These are phyloP conservation scores for Spondyliosoma cantharus DNA, from an alignment of 2,797 vertebrate species.

Conservation along the genomic window DNA sequence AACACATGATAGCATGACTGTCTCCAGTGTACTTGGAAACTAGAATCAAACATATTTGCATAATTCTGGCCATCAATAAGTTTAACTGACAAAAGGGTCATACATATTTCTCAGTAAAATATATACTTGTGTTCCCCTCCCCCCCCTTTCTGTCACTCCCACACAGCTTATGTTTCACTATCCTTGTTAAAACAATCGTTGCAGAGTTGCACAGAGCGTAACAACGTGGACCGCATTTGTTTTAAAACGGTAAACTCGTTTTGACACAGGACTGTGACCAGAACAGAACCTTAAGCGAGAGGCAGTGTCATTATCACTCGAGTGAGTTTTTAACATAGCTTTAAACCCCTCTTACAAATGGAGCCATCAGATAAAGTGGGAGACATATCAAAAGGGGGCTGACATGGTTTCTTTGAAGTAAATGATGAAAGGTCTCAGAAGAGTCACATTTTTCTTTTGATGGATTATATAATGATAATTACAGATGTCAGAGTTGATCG, in stretches of 20 bases:
- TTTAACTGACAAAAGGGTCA: neutral
- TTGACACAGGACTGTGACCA: constrained; percentile 16
- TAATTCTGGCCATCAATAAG: neutral
- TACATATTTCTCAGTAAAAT: neutral
- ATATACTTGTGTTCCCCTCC: neutral
- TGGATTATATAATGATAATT: constrained; percentile 77
- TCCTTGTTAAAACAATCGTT: neutral
- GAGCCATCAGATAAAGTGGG: constrained; percentile 75
- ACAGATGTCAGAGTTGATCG: constrained; percentile 68
- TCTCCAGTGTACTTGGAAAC: neutral
- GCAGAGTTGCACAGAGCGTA: neutral
- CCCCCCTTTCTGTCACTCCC: neutral
- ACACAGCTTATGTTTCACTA: neutral
- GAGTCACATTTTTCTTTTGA: constrained; percentile 75
- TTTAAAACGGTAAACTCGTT: constrained; percentile 30
- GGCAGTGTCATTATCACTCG: constrained; percentile 61
- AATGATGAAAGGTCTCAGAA: constrained; percentile 74
- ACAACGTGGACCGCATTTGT: constrained; percentile 19
- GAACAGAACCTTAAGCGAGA: constrained; percentile 53
- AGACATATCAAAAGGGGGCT: constrained; percentile 56
- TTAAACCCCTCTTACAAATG: constrained; percentile 70
- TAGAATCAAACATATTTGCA: neutral
- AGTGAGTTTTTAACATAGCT: constrained; percentile 60
- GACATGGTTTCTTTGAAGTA: constrained; percentile 76
- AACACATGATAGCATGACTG: neutral